Base-by-base conservation (phyloP, 2,888 invertebrate genomes). In the Ophion costatus region DNA sequence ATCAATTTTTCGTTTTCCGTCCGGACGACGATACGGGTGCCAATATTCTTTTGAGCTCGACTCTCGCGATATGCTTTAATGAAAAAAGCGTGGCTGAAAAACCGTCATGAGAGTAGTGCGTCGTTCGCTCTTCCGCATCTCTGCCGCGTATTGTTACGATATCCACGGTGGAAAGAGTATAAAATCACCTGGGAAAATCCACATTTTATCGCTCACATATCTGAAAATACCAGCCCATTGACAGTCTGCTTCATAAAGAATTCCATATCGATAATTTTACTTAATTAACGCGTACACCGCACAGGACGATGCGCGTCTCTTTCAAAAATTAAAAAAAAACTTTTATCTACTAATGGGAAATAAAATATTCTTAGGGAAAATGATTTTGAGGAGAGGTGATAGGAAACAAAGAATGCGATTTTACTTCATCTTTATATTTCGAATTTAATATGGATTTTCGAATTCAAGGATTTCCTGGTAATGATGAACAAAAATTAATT, bases 1-100 rank as follows among this genome's bases (percentile, higher is more conserved):
- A 75, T 69, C 67, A 69, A 74, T 63, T 75, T 69, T n/a, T 69
- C 22, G 4, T 45, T 67, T 67, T 5, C 45, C 17, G 57, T 45
- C 14, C n/a, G 33, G 59, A 59, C 73, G 59, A 61, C 29, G 74
- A 63, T 33, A 17, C 51, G 51, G 51, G 14, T 71, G 22, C 7
- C 33, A 74, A 45, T 11, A 61, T 22, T 22, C 14, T 59, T 61
- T 73, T 59, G 20, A 10, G 51, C 59, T 22, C 29, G 29, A 7
- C 14, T n/a, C 14, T 24, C 14, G 24, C 22, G 29, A 29, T 29
- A n/a, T n/a, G 29, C 56, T 70, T 56, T 56, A 22, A 33, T 33
- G 70, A n/a, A 56, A 70, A 70, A 33, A 70, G 17, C 14, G 4
- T 3, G n/a, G 1, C 24, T 24, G 29, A n/a, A 1, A 56, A 70